Evolutionary conservation across 2,113 vertebrate genomes (phyloP).

Genomic region (Fukomys damarensis): DNA sequence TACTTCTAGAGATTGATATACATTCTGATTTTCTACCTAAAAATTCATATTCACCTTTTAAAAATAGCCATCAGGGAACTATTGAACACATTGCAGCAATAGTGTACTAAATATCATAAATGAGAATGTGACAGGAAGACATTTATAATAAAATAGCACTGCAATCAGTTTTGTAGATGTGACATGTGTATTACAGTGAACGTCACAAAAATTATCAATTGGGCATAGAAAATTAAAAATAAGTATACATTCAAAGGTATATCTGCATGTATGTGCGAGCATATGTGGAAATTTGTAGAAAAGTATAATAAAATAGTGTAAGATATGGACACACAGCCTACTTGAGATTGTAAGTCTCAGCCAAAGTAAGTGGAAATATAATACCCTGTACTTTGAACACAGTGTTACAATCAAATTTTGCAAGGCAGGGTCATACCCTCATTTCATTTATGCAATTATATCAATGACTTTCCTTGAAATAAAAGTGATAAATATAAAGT

Average conservation of each 20-base stretch:
- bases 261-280: background rate
- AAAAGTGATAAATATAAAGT: background rate
- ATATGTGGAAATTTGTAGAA: background rate
- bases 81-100: background rate
- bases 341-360: background rate
- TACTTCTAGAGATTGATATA: conserved; percentile 45
- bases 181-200: background rate
- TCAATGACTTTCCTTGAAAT: background rate
- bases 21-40: conserved; percentile 17
- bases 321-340: background rate
- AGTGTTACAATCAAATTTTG: background rate
- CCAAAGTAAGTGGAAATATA: background rate
- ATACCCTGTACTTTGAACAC: conserved; percentile 19
- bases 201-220: background rate
- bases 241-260: background rate
- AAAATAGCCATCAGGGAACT: background rate
- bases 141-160: background rate
- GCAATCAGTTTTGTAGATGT: background rate
- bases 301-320: background rate
- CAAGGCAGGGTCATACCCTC: background rate
- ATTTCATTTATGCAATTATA: background rate
- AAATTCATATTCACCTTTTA: conserved; percentile 36
- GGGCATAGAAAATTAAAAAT: background rate
- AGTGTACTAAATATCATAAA: conserved; percentile 41
- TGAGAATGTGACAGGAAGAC: conserved; percentile 20